phyloP scores from a whole-genome alignment of 2,113 vertebrate genomes.

The Dipodomys merriami region DNA sequence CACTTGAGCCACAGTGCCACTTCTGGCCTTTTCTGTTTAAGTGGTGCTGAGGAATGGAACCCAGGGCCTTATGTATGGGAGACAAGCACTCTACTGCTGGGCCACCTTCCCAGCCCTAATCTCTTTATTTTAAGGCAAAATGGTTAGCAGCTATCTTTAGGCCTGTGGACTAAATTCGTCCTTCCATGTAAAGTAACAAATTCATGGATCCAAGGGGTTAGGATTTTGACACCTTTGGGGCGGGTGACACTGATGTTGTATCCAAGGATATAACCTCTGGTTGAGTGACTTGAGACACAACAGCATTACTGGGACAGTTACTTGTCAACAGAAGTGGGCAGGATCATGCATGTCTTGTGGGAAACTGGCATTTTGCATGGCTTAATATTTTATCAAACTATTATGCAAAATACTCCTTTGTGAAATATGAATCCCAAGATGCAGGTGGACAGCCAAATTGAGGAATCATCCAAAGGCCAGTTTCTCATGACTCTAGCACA shows the following conservation, averaged over 20 bases:
- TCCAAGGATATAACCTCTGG: not conserved
- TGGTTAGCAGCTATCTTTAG: not conserved
- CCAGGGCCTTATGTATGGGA: too few relatives aligned
- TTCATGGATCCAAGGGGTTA: not conserved
- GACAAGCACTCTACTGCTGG: too few relatives aligned
- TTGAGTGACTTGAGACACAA: not conserved
- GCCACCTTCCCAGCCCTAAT: not conserved
- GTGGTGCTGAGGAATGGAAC: too few relatives aligned
- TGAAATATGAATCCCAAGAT: not conserved
- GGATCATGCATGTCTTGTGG: not conserved
- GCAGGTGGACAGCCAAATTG: not conserved
- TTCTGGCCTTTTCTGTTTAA: too few relatives aligned
- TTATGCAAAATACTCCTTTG: not conserved
- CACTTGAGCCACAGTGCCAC: too few relatives aligned
- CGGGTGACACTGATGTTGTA: not conserved
- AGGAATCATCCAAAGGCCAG: not conserved
- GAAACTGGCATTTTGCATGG: not conserved
- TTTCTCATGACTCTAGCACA: not conserved
- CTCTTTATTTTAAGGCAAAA: constrained; percentile 37
- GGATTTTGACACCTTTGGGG: not conserved
- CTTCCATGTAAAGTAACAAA: not conserved
- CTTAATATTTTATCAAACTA: constrained; percentile 30
- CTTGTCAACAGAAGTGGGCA: not conserved
- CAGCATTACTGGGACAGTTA: not conserved
- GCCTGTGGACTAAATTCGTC: constrained; percentile 14